Conservation (phyloP, 2,888 invertebrate species). For the Cremastobaeus sp. region DNA sequence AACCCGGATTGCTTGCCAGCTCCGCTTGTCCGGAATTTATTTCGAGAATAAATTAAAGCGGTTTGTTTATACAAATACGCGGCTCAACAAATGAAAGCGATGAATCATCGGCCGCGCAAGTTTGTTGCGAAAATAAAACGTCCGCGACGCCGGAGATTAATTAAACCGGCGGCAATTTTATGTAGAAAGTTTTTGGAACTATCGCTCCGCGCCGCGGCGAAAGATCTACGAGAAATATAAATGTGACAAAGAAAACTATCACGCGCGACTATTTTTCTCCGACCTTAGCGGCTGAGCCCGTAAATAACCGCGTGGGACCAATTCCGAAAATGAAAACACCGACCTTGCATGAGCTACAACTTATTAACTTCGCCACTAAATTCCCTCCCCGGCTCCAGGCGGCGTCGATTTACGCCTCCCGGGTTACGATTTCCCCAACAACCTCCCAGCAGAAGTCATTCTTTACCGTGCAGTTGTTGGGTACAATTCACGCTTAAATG, state of each 20-base stretch:
- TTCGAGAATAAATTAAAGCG: conserved; percentile 51
- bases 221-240: conserved; percentile 54
- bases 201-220: conserved; percentile 35
- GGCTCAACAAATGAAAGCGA: conserved; percentile 57
- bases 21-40: conserved; percentile 47
- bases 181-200: conserved; percentile 57
- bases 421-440: conserved; percentile 38
- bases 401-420: conserved; percentile 46
- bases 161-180: conserved; percentile 54
- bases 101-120: conserved; percentile 54
- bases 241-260: conserved; percentile 55
- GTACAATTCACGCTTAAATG: conserved; percentile 23
- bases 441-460: conserved; percentile 37
- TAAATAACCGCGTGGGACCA: conserved; percentile 57
- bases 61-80: conserved; percentile 57
- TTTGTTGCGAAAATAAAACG: conserved; percentile 56
- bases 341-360: conserved; percentile 53
- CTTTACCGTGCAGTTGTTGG: conserved; percentile 43
- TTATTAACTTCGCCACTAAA: conserved; percentile 59
- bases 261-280: conserved; percentile 43
- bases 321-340: conserved; percentile 61
- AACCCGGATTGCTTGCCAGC: conserved; percentile 52
- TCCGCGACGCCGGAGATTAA: conserved; percentile 43
- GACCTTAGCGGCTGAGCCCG: conserved; percentile 41
- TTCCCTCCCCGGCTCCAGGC: conserved; percentile 30